Percentiles rank a stretch among this genome's conserved stretches.
Evolutionary conservation across 1,140 invertebrate species (phyloP).

Genomic region (Drosophila baimaii): DNA sequence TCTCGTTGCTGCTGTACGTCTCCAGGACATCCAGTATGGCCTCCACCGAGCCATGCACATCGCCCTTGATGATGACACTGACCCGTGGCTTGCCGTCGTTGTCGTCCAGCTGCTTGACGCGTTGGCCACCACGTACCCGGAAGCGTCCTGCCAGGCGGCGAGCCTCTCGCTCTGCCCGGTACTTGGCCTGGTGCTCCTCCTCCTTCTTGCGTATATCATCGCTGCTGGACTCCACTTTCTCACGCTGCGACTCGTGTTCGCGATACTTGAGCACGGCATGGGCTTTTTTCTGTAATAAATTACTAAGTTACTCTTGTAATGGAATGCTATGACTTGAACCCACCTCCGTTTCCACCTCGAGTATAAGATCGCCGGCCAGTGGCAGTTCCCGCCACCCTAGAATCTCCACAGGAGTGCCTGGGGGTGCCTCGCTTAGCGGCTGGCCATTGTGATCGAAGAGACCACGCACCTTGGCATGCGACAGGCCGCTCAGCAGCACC

Average conservation of each 20-base stretch:
- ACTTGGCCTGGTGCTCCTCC: conserved; percentile 88
- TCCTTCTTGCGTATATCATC: conserved; percentile 88
- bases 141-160: conserved; percentile 87
- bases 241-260: conserved; percentile 85
- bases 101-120: conserved; percentile 85
- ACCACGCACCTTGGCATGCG: conserved; percentile 93
- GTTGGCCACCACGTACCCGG: conserved; percentile 85
- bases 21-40: conserved; percentile 96
- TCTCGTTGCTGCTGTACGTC: conserved; percentile 91
- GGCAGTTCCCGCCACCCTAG: conserved; percentile 96
- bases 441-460: conserved; percentile 93
- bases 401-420: conserved; percentile 92
- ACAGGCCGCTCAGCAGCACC: conserved; percentile 92
- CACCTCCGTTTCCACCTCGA: conserved; percentile 92
- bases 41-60: conserved; percentile 96
- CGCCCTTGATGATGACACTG: conserved; percentile 88
- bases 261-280: conserved; percentile 89
- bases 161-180: conserved; percentile 87
- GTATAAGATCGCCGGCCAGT: conserved; percentile 92
- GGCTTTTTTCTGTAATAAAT: conserved; percentile 87
- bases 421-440: conserved; percentile 88
- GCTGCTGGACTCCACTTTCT: conserved; percentile 88
- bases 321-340: not conserved
- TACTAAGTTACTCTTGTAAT: not conserved
- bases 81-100: conserved; percentile 85